Base-by-base conservation (phyloP, 2,113 vertebrate species). In the Vanacampus margaritifer region DNA sequence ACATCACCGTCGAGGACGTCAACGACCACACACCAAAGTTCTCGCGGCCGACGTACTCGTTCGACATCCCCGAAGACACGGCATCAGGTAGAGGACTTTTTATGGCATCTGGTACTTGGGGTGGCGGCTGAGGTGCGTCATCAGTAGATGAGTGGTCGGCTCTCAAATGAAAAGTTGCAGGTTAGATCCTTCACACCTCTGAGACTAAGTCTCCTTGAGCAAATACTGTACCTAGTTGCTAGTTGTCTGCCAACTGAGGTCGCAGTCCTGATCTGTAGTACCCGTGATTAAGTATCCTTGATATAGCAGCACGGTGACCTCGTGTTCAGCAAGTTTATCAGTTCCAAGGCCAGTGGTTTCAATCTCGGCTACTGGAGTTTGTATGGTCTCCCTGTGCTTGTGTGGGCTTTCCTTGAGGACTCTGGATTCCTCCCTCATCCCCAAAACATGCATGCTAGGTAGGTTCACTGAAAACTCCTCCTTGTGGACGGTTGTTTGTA, bases 11-110 rank as follows among this genome's bases (percentile, higher is more conserved):
- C 66, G 94, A 95, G 2, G 97, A 98, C 5, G 84, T 98, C 21
- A 99, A 99, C 2, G 97, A 99, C 86, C 96, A 99, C 79, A 92
- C 87, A 2, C 97, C 97, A n/a, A 92, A 82, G 63, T 99, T 99
- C 91, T 96, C 95, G 54, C 93, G 93, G 6, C 85, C 89, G 0
- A 94, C 94, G 0, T 99, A 99, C 69, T 96, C 96, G 3, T 99
- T 99, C 0, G 96, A 98, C 66, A 90, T 99, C 70, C 91, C 93
- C 0, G 97, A 99, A 68, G 97, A 99, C 70, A 92, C 89, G 53
- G 82, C 92, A 1, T 91, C 97, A 80, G 97, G 97, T 99, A 92
- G 73, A n/a, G 75, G 13, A 43, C 21, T 60, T 36, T 39, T 57
- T 28, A 12, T 26, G 24, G 50, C n/a, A n/a, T 26, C 24, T 24